phyloP scores from a whole-genome alignment of 2,888 invertebrate species.

The Malacosoma neustria region DNA sequence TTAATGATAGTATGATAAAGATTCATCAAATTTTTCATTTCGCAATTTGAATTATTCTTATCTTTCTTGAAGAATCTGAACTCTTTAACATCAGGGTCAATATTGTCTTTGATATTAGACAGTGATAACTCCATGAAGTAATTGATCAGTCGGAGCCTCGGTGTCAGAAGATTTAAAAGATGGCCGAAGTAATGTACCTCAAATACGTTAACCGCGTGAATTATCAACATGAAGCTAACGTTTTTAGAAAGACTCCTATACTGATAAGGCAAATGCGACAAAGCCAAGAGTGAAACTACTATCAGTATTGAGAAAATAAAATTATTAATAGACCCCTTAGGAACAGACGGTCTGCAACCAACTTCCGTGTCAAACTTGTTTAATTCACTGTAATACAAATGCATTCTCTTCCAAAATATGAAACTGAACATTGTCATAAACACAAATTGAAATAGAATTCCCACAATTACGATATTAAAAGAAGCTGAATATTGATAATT shows the following conservation, averaged over 20 bases:
- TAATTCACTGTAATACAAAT: conserved; percentile 28
- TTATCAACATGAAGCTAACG: conserved; percentile 13
- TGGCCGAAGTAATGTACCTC: conserved; percentile 42
- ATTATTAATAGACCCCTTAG: conserved; percentile 25
- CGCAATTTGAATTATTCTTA: conserved; percentile 19
- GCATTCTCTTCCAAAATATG: conserved; percentile 24
- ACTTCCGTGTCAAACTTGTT: conserved; percentile 32
- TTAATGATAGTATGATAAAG: conserved; percentile 38
- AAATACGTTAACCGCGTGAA: conserved; percentile 21
- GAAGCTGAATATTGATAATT: not conserved
- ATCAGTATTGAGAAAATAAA: conserved; percentile 17
- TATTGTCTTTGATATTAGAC: conserved; percentile 15
- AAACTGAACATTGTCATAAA: conserved; percentile 22
- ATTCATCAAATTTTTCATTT: conserved; percentile 39
- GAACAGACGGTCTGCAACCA: conserved; percentile 28
- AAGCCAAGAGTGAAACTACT: conserved; percentile 11
- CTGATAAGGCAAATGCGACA: conserved; percentile 12
- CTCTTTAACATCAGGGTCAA: conserved; percentile 19
- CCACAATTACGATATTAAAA: not conserved
- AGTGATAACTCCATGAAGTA: conserved; percentile 33
- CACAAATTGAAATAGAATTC: conserved; percentile 13
- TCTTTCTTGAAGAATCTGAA: conserved; percentile 17
- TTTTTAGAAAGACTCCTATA: conserved; percentile 5
- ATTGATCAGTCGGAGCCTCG: conserved; percentile 36
- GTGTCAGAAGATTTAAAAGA: conserved; percentile 32